A percentile compares a stretch with the other conserved stretches of the same genome.
Conservation (phyloP, 1,140 invertebrate genomes). For the Drosophila rhopaloa region DNA sequence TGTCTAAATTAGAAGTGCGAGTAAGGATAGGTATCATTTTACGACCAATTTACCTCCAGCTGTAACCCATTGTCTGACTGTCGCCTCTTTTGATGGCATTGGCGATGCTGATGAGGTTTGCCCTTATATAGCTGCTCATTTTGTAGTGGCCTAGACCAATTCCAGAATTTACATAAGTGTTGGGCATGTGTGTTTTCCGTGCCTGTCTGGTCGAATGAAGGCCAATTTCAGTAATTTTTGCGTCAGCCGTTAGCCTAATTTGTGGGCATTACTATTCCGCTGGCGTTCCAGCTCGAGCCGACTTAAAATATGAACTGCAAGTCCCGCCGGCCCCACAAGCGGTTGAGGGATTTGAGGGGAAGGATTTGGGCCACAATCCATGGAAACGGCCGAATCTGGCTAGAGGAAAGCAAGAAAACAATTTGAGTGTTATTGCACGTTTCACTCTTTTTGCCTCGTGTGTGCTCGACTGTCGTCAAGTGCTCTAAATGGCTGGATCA, state of each 20-base stretch:
- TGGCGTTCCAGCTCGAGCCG: constrained; percentile 18
- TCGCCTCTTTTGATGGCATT: constrained; percentile 2
- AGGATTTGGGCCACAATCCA: constrained; percentile 19
- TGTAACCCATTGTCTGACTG: constrained; percentile 7
- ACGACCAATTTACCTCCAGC: too few relatives aligned
- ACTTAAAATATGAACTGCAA: constrained; percentile 45
- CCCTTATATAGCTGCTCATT: constrained; percentile 25
- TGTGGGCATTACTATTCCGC: constrained; percentile 47
- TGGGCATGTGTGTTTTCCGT: neutral
- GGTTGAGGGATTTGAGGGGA: neutral
- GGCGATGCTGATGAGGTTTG: constrained; percentile 15
- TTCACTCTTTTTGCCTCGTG: constrained; percentile 23
- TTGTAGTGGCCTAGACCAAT: constrained; percentile 35
- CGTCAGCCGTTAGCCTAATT: constrained; percentile 37
- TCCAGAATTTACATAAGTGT: constrained; percentile 29
- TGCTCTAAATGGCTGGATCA: constrained; percentile 48
- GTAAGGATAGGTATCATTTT: too few relatives aligned
- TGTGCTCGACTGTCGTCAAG: constrained; percentile 41
- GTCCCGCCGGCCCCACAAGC: constrained; percentile 4
- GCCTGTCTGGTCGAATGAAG: constrained; percentile 22
- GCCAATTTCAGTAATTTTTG: constrained; percentile 50
- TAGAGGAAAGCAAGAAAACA: constrained; percentile 45
- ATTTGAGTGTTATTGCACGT: constrained; percentile 52
- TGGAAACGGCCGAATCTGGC: constrained; percentile 26
- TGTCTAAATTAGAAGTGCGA: too few relatives aligned